A percentile compares a stretch with the other conserved stretches of the same genome.
Evolutionary conservation across 2,888 invertebrate species (phyloP).

Genomic region (Callimorpha dominula): DNA sequence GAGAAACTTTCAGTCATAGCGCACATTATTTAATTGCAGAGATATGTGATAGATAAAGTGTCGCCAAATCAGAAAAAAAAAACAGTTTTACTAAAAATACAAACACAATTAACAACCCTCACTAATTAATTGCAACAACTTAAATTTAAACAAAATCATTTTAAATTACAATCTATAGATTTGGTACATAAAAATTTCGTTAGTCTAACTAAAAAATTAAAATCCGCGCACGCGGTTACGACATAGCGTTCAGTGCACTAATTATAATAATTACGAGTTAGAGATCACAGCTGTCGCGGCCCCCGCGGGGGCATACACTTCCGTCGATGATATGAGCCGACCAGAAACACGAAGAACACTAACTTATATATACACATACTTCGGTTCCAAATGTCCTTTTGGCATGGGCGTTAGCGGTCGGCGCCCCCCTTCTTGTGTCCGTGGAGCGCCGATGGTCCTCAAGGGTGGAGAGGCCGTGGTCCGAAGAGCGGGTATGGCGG

Average conservation of each 20-base stretch:
- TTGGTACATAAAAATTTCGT: slow-evolving; percentile 85
- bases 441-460: slow-evolving; percentile 92
- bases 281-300: slow-evolving; percentile 85
- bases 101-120: slow-evolving; percentile 84
- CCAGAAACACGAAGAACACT: slow-evolving; percentile 77
- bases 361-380: slow-evolving; percentile 79
- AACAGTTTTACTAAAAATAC: slow-evolving; percentile 70
- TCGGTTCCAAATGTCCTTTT: slow-evolving; percentile 79
- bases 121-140: slow-evolving; percentile 82
- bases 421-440: slow-evolving; percentile 88
- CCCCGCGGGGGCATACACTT: slow-evolving; percentile 74
- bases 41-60: slow-evolving; percentile 69
- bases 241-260: slow-evolving; percentile 80
- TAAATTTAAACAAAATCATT: slow-evolving; percentile 70
- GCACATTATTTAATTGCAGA: slow-evolving; percentile 65
- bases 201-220: slow-evolving; percentile 82
- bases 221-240: slow-evolving; percentile 66
- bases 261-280: slow-evolving; percentile 80
- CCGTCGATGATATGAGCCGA: slow-evolving; percentile 84
- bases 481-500: slow-evolving; percentile 96
- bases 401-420: slow-evolving; percentile 83
- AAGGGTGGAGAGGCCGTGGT: slow-evolving; percentile 89
- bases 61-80: slow-evolving; percentile 58
- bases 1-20: slow-evolving; percentile 62
- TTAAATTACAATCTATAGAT: slow-evolving; percentile 83